Evolutionary conservation across 2,113 vertebrate species (phyloP).

Genomic region (Meriones unguiculatus): DNA sequence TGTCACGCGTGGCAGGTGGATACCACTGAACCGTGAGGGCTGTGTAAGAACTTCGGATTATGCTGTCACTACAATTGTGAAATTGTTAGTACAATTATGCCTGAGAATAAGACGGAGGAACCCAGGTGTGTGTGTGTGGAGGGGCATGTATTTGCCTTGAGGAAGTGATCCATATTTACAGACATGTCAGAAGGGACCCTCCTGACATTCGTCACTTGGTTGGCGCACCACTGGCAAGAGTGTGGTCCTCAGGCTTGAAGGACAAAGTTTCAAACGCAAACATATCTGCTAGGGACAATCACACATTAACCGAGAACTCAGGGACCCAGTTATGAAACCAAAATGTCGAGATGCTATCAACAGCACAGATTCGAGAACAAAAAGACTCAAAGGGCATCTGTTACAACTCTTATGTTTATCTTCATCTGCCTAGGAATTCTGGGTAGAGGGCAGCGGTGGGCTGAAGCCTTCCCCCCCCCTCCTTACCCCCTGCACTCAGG

Average conservation of each 20-base stretch:
- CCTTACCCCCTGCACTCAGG: not conserved
- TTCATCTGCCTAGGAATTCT: not conserved
- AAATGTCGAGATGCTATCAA: not conserved
- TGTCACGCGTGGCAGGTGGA: not conserved
- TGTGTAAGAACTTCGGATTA: not conserved
- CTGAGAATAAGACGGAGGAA: not conserved
- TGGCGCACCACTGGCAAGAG: not conserved
- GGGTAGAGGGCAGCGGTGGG: not conserved
- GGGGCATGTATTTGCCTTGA: not conserved
- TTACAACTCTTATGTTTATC: not conserved
- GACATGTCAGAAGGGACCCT: not conserved
- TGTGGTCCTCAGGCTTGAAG: not conserved
- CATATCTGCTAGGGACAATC: not conserved
- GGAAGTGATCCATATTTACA: not conserved
- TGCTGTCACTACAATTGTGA: not conserved
- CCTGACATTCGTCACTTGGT: not conserved
- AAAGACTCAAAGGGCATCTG: not conserved
- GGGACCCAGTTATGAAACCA: not conserved
- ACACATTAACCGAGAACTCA: not conserved
- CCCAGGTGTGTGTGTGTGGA: too few species aligned
- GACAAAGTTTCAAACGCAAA: constrained; percentile 30
- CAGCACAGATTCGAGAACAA: not conserved
- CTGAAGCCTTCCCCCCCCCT: not conserved
- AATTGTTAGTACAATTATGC: not conserved
- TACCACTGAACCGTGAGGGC: not conserved